Evolutionary conservation across 2,113 vertebrate species (phyloP), one percentile per base, ranked within the genome.

Genomic region (Lophochroa leadbeateri): DNA sequence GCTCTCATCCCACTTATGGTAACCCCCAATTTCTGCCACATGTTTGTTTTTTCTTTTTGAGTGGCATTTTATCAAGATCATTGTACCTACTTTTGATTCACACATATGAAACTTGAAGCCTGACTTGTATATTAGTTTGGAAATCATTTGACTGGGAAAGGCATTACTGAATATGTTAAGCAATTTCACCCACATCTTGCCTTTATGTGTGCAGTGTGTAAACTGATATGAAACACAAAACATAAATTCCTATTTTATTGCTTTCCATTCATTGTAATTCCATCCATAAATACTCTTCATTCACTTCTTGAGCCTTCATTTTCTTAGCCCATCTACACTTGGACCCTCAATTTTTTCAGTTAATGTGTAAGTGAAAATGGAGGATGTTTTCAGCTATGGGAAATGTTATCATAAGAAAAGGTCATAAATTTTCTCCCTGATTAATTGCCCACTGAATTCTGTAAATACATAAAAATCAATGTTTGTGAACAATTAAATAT

Each of bases 401-500:
- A 96, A 67, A 89, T 8, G 7, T 74, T 86, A 52, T 24, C 25
- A 71, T n/a, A 75, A 61, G 86, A 83, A 96, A 96, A 97, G 61
- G 69, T 95, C 74, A 85, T 80, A 28, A 37, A 8, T 53, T 87
- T 91, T 88, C 10, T 70, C 24, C 46, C 58, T 82, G 63, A 69
- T 78, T 11, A 97, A 92, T 82, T 92, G 21, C 88, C 71, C 82
- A 87, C 39, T 95, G 89, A 90, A 72, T 86, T 88, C 18, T 65
- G 47, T 82, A 65, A 94, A 82, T 72, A 87, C 75, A 94, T 29
- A 9, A 86, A 87, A 65, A 74, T 46, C 63, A 78, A 82, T 63
- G 57, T 83, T 96, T 94, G 57, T 92, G 71, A 84, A 93, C 71
- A 95, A 93, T 92, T 96, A 93, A 72, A 43, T 92, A 81, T 90